Base-by-base conservation (phyloP, 1,140 invertebrate species). In the Whitmania pigra region DNA sequence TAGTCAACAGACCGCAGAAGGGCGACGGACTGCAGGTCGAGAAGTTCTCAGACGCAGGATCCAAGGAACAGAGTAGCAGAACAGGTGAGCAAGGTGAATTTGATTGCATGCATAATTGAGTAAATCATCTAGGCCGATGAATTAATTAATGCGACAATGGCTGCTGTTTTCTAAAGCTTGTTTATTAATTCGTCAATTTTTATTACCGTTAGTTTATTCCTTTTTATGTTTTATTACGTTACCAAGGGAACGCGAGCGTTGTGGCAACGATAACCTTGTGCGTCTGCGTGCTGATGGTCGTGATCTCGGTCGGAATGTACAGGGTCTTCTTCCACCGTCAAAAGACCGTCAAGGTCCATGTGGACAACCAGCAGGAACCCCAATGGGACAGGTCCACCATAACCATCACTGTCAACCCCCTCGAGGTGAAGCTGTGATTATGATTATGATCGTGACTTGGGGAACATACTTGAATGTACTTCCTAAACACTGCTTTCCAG, bases 321-420 rank as follows among this genome's bases (percentile, higher is more conserved):
- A 63, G 57, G 29, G 29, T 63, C 22, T 22, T 63, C 57, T 25
- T 31, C 57, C 22, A 63, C 29, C 22, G 57, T 13, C 57, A 22
- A n/a, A 63, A 63, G 29, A 63, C 57, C 29, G 57, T 63, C 57
- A 63, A 31, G 29, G 57, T 63, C 29, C 57, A 63, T 18, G 57
- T 63, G 22, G 57, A 63, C 29, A 63, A 63, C 29, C 7, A n/a
- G 29, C 57, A 63, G 29, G 57, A 63, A 25, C 57, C 29, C 6
- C 57, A 63, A 17, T 63, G 57, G 57, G 57, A 63, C 18, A 63
- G 29, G 57, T 63, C 57, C 29, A 63, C 57, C 11, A 63, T 63
- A 22, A 63, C 57, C 57, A 63, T 63, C 22, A 63, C 57, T 13
- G 57, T 63, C 57, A 63, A 63, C 11, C 57, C 57, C 9, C 29